Base-by-base conservation (phyloP, 2,797 vertebrate genomes). In the Australoheros facetus region DNA sequence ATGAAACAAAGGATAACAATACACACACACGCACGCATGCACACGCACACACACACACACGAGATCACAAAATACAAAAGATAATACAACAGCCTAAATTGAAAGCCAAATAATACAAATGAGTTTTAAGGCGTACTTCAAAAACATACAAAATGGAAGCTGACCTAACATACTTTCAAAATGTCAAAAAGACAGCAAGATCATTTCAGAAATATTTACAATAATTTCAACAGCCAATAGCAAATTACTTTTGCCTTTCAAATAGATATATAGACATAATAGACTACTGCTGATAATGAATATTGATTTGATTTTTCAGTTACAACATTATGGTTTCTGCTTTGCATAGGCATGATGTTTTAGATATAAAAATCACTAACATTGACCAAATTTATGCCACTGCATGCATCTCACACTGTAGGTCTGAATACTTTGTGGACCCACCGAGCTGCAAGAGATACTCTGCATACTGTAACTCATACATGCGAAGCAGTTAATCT, bases 401-500 rank as follows among this genome's bases (percentile, higher is more conserved):
- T 28, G 28, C 30, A 69, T 69, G 45, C 26, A 51, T 69, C 64
- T 32, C 26, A 69, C 16, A 19, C 42, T 51, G 5, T 51, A 69
- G 42, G 42, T 51, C 3, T 54, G 16, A 51, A 1, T 45, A 7
- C 39, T 66, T 26, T 19, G 9, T 30, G 19, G 11, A 11, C 14
- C 3, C 16, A 76, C 4, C 26, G 55, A 62, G 10, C 28, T 56
- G 42, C 19, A 56, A 34, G 16, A 56, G 17, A 64, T 19, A 19
- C 64, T 69, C 55, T 48, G 28, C 45, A 62, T 32, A 13, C 28
- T 69, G 56, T 73, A 54, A 76, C 58, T 73, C 64, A 69, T 51
- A 71, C 2, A 39, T 34, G 45, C 77, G n/a, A 45, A 69, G 0
- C 3, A 30, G 64, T 51, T 69, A 51, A 69, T 69, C 3, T 4